Base-by-base conservation (phyloP, 2,888 invertebrate genomes). In the Xanthostigma xanthostigma region DNA sequence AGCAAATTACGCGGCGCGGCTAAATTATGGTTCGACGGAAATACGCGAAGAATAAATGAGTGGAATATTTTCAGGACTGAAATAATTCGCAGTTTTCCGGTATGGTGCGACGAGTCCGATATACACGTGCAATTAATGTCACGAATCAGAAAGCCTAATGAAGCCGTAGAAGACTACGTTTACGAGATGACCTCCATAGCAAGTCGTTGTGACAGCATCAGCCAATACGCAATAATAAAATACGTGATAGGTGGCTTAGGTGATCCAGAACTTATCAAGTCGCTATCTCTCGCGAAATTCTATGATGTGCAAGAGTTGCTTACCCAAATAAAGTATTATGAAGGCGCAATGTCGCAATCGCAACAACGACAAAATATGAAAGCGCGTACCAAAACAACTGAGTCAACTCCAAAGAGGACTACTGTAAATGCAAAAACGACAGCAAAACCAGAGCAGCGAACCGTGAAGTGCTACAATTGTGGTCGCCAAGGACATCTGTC, bases 141-240 rank as follows among this genome's bases (percentile, higher is more conserved):
- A 6, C 37, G 47, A 34, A 3, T 9, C 9, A 34, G 39, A 47
- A 41, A 41, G 14, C 37, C 37, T 41, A 34, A 47, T 9, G 41
- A 47, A 41, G 39, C 41, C n/a, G 41, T 47, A 12, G 27, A 41
- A 47, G 47, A 47, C 14, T 47, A 47, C 36, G 33, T 41, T 9
- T 34, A 39, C 8, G 36, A 39, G 9, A 47, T 47, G 34, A 14
- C 11, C 11, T 10, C 37, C 11, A 47, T 47, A 11, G 35, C 13
- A 35, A 47, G 34, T 40, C 33, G 35, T 9, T 13, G 12, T 6
- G 13, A 44, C 14, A 9, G 12, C 9, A 40, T 12, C 9, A n/a
- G n/a, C n/a, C n/a, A n/a, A n/a, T n/a, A n/a, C n/a, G n/a, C n/a
- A n/a, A n/a, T n/a, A n/a, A n/a, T n/a, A n/a, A n/a, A n/a, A n/a